Evolutionary conservation across 2,797 vertebrate species (phyloP).

Genomic region (Arremon aurantiirostris): DNA sequence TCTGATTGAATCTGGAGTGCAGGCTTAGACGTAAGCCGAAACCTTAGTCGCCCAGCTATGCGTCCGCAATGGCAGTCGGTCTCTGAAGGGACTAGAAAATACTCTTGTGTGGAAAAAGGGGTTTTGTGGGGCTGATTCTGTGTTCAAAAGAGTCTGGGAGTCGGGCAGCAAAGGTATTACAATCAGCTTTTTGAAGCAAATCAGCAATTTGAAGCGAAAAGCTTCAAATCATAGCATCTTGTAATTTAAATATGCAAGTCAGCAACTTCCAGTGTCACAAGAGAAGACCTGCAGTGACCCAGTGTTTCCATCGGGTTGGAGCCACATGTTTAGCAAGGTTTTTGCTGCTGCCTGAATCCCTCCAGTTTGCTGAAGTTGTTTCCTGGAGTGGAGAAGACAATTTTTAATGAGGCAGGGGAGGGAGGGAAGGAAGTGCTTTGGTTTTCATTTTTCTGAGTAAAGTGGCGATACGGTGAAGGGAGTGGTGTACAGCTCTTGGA

Average conservation of each 20-base stretch:
- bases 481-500: background rate
- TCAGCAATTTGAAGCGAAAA: background rate
- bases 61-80: accelerated
- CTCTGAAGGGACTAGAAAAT: background rate
- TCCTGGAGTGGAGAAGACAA: background rate
- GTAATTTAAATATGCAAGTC: background rate
- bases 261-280: background rate
- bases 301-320: accelerated
- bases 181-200: background rate
- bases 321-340: background rate
- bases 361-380: background rate
- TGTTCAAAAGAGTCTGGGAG: accelerated
- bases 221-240: background rate
- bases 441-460: background rate
- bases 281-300: background rate
- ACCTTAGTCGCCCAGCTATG: accelerated
- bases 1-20: background rate
- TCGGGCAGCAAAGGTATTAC: accelerated
- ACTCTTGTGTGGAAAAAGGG: background rate
- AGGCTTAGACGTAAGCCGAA: background rate
- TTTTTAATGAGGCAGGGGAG: background rate
- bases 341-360: background rate
- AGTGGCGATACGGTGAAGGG: background rate
- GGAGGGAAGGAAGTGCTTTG: background rate
- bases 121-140: background rate